phyloP scores from a whole-genome alignment of 1,140 invertebrate genomes.

The Coelopa frigida region DNA sequence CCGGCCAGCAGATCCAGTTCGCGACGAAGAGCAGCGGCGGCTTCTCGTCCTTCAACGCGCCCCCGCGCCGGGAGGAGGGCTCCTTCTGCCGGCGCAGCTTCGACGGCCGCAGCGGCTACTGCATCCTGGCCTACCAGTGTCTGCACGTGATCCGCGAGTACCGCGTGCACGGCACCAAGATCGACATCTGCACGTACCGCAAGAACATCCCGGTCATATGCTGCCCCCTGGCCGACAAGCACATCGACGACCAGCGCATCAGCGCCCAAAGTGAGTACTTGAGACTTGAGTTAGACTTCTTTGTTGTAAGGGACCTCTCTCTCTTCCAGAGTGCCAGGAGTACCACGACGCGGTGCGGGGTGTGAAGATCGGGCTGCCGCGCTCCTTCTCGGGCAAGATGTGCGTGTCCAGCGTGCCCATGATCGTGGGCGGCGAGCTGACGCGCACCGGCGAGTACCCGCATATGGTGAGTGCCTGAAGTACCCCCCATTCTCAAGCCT shows the following conservation, averaged over 20 bases:
- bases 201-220: slow-evolving; percentile 39
- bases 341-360: slow-evolving; percentile 24
- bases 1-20: slow-evolving; percentile 8
- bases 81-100: slow-evolving; percentile 38
- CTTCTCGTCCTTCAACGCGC: not conserved
- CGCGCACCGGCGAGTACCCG: slow-evolving; percentile 50
- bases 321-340: slow-evolving; percentile 34
- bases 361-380: slow-evolving; percentile 20
- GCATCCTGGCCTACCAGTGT: slow-evolving; percentile 38
- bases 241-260: slow-evolving; percentile 28
- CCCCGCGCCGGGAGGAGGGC: slow-evolving; percentile 20
- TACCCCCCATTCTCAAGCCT: too few relatives aligned
- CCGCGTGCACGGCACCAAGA: slow-evolving; percentile 31
- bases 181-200: slow-evolving; percentile 37
- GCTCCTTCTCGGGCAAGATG: slow-evolving; percentile 29
- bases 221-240: slow-evolving; percentile 35
- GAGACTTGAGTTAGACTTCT: not conserved
- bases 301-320: too few relatives aligned
- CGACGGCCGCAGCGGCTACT: slow-evolving; percentile 37
- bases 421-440: slow-evolving; percentile 51
- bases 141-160: slow-evolving; percentile 36
- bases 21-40: not conserved
- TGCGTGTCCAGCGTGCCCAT: slow-evolving; percentile 43
- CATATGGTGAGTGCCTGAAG: slow-evolving; percentile 50
- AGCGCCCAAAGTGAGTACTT: slow-evolving; percentile 29